Percentiles rank a stretch among this genome's conserved stretches.
phyloP scores from a whole-genome alignment of 2,113 vertebrate species.

The Oreocharis arfaki region DNA sequence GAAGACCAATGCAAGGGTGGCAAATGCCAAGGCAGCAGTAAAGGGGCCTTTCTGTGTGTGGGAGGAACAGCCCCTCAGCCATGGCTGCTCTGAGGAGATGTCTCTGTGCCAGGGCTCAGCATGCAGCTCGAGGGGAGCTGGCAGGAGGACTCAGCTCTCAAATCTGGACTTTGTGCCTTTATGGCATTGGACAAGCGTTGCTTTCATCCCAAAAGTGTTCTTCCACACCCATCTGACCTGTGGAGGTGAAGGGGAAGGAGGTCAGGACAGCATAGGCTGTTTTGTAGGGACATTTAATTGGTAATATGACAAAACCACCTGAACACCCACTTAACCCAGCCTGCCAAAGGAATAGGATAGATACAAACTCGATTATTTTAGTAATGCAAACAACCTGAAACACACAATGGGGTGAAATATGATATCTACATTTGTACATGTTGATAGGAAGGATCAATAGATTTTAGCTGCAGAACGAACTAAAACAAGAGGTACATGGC shows the following conservation, averaged over 20 bases:
- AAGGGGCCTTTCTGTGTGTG: background rate
- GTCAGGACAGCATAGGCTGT: background rate
- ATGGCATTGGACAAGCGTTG: background rate
- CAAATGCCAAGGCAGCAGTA: background rate
- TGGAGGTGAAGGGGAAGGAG: background rate
- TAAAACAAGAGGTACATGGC: background rate
- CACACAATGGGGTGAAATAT: background rate
- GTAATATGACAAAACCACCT: background rate
- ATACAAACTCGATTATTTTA: background rate
- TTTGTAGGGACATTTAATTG: background rate
- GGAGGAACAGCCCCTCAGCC: background rate
- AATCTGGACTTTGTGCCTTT: background rate
- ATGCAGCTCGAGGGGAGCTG: background rate
- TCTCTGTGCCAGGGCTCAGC: background rate
- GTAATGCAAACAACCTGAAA: background rate
- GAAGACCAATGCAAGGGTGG: accelerated
- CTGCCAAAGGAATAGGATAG: background rate
- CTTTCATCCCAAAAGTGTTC: background rate
- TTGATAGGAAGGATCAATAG: background rate
- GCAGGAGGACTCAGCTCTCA: background rate
- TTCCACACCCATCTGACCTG: background rate
- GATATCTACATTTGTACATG: accelerated
- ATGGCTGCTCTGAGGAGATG: background rate
- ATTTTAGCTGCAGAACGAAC: background rate
- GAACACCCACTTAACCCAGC: background rate